Evolutionary conservation across 1,140 invertebrate species (phyloP), one percentile per base, ranked within the genome.

Genomic region (Drosophila ficusphila): DNA sequence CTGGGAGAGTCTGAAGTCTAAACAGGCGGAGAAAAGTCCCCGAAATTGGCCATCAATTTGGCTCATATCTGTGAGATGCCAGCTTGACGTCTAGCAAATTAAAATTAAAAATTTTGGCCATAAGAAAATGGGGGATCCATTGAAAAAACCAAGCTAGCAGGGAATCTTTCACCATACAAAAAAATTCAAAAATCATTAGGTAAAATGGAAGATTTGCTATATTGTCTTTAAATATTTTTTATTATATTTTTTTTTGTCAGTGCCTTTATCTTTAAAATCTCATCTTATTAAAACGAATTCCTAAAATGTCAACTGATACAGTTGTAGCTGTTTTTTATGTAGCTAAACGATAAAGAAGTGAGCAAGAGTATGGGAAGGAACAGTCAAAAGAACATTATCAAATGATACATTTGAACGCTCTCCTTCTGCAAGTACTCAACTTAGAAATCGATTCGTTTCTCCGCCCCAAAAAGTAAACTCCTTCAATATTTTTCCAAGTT

Each of bases 401-500:
- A 61, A 42, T 16, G 23, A 57, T 12, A 64, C 23, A 42, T 42
- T 58, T 27, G 38, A 42, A 46, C 25, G 11, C 34, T 39, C 19
- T n/a, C 21, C n/a, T 31, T 39, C 41, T 42, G 8, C 0, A 23
- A 18, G 19, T 7, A 23, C 41, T 33, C 41, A 9, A 23, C 19
- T 34, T 42, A 2, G 25, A 21, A 33, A 38, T 48, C 42, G 27
- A 51, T 56, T 36, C 56, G n/a, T 25, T 34, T 39, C 27, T 4
- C 2, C 56, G 9, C 27, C 23, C 23, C 27, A 5, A 54, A 19
- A 25, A 62, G 21, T 19, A 54, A 65, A 62, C 54, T 58, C 76
- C 38, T 67, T 49, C 53, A 78, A 73, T 39, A 56, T 73, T 54
- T 73, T 31, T 23, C 53, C 53, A 67, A 72, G 52, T 65, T 44